Conservation (phyloP, 1,140 invertebrate genomes). For the Linepithema humile region DNA sequence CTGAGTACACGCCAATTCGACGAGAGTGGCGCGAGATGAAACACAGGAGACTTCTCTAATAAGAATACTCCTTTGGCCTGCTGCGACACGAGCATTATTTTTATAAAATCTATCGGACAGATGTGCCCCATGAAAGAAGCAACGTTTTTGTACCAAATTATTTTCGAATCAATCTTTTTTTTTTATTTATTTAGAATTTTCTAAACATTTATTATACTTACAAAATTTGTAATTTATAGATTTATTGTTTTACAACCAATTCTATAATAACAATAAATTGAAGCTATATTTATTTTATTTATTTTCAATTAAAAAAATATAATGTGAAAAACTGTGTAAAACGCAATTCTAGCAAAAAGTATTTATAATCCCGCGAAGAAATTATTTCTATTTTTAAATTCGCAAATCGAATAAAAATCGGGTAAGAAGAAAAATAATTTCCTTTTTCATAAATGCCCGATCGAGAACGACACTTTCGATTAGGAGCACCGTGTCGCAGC, state of each 20-base stretch:
- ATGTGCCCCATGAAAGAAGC: background rate
- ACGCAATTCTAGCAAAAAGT: background rate
- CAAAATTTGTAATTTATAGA: too few relatives aligned
- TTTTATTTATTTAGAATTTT: background rate
- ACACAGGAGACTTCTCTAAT: background rate
- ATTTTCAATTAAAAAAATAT: background rate
- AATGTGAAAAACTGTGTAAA: background rate
- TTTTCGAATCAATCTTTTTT: constrained; percentile 11
- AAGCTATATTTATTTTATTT: background rate
- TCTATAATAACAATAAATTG: background rate
- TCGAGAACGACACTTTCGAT: constrained; percentile 35
- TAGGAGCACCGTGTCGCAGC: constrained; percentile 11
- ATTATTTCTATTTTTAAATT: background rate
- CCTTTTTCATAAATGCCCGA: constrained; percentile 16
- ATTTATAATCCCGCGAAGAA: background rate
- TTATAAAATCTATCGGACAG: background rate
- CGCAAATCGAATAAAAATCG: constrained; percentile 5
- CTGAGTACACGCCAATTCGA: constrained; percentile 32
- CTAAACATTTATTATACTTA: background rate
- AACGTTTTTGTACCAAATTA: constrained; percentile 2
- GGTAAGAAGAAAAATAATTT: constrained; percentile 7
- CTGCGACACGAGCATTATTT: background rate
- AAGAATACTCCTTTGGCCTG: background rate
- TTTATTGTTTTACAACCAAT: background rate
- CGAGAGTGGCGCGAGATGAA: constrained; percentile 2